These are phyloP conservation scores for Manis pentadactyla DNA, from an alignment of 2,797 vertebrate species.

Conservation along the genomic window DNA sequence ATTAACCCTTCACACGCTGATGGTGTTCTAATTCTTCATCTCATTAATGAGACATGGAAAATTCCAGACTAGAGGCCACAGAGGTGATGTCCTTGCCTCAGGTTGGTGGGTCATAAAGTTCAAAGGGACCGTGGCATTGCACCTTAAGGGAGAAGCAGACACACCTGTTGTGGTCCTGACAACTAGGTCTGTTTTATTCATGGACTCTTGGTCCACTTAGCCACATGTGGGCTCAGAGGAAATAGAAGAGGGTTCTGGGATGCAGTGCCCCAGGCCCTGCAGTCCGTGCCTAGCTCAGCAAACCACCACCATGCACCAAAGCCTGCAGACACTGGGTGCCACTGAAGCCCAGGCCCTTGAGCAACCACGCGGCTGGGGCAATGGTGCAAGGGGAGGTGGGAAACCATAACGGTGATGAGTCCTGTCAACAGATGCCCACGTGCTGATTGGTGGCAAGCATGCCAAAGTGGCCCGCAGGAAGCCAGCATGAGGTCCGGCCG, in stretches of 20 bases:
- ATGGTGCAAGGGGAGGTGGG: not conserved
- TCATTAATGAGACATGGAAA: not conserved
- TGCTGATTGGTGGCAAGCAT: not conserved
- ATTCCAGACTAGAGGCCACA: not conserved
- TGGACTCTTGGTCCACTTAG: not conserved
- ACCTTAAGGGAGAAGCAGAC: accelerated
- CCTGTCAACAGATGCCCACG: not conserved
- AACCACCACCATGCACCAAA: too few relatives aligned
- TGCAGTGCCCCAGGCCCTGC: not conserved
- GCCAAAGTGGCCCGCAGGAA: not conserved
- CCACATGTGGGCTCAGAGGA: not conserved
- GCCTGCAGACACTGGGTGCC: not conserved
- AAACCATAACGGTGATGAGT: not conserved
- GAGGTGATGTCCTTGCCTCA: not conserved
- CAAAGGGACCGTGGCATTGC: not conserved
- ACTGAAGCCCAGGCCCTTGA: not conserved
- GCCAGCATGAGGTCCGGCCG: not conserved
- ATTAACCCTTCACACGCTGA: not conserved
- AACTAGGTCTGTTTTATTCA: not conserved
- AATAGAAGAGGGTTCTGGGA: not conserved
- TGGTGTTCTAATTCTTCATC: not conserved
- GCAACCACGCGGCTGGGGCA: not conserved
- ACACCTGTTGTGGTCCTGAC: not conserved
- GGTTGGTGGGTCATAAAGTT: too few relatives aligned
- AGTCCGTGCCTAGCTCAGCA: too few relatives aligned